phyloP scores from a whole-genome alignment of 1,140 invertebrate genomes.

The Papilio polyxenes region DNA sequence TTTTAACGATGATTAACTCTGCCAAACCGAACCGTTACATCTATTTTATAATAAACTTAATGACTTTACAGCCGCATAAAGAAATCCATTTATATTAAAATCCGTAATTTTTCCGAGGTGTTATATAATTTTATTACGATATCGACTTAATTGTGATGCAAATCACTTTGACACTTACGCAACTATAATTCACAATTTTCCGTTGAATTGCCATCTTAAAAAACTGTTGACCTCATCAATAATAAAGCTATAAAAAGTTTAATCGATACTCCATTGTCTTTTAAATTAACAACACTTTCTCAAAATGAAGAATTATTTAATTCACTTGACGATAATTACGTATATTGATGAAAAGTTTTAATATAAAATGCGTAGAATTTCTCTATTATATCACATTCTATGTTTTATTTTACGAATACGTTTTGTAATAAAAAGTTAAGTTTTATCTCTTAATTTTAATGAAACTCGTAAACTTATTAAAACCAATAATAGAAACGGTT shows the following conservation, averaged over 20 bases:
- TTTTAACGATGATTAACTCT: conserved; percentile 38
- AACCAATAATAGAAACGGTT: too few species aligned
- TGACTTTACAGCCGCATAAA: conserved; percentile 13
- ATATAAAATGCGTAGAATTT: background rate
- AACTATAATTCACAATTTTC: conserved; percentile 44
- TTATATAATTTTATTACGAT: conserved; percentile 63
- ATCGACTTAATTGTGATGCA: conserved; percentile 63
- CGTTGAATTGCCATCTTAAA: background rate
- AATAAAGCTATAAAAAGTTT: background rate
- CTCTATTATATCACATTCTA: background rate
- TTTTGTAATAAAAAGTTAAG: background rate
- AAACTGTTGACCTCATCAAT: background rate
- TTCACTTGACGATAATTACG: background rate
- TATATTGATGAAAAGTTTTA: background rate
- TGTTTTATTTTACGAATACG: background rate
- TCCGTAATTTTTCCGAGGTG: conserved; percentile 46
- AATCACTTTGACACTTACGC: conserved; percentile 67
- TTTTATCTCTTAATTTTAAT: background rate
- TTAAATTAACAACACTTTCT: background rate
- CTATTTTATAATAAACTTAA: conserved; percentile 2
- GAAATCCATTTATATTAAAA: conserved; percentile 37
- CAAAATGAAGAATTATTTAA: background rate
- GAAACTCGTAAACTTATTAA: background rate
- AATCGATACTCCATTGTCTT: background rate
- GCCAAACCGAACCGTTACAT: conserved; percentile 16